Evolutionary conservation across 2,113 vertebrate species (phyloP).

Genomic region (Redunca redunca): DNA sequence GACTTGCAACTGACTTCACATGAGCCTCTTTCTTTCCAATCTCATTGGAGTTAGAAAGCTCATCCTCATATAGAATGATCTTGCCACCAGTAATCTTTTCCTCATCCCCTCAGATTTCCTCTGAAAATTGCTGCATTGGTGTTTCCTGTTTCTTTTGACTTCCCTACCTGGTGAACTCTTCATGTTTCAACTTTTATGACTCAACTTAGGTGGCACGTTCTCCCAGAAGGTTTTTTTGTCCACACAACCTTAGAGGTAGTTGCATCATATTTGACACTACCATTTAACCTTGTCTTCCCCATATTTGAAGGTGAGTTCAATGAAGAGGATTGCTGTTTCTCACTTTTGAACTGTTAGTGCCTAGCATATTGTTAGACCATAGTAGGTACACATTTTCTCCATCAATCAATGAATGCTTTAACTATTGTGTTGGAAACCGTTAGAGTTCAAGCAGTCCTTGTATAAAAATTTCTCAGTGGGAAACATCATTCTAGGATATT

Average conservation of each 20-base stretch:
- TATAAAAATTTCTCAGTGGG: background rate
- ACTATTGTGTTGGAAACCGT: background rate
- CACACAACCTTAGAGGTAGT: fast-evolving
- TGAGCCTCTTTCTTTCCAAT: background rate
- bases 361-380: background rate
- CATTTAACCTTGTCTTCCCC: background rate
- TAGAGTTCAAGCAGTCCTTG: background rate
- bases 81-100: background rate
- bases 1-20: background rate
- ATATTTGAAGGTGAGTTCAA: background rate
- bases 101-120: background rate
- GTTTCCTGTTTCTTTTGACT: background rate
- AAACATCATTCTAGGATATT: background rate
- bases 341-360: background rate
- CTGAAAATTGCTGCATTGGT: background rate
- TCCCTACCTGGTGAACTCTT: background rate
- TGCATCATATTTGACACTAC: background rate
- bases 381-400: background rate
- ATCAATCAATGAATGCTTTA: background rate
- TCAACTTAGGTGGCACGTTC: background rate
- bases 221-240: background rate
- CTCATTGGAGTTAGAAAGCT: background rate
- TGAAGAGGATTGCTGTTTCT: background rate
- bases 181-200: background rate
- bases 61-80: background rate